These are phyloP conservation scores for Diaprepes abbreviatus DNA, from an alignment of 2,888 invertebrate genomes.

Conservation along the genomic window DNA sequence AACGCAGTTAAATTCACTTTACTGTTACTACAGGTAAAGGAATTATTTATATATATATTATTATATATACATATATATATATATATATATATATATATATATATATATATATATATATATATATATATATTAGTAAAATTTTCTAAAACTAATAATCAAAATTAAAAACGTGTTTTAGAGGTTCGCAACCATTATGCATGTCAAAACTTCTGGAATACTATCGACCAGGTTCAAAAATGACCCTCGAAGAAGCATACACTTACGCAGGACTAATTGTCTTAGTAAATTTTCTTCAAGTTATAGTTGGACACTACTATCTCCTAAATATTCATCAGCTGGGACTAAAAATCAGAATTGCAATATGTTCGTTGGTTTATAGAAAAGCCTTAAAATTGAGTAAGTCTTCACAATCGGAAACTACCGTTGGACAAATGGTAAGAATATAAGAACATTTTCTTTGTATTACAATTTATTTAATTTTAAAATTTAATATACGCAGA, in stretches of 20 bases:
- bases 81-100: too few species aligned
- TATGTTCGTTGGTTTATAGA: conserved; percentile 44
- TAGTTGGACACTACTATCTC: conserved; percentile 39
- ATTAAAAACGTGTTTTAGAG: conserved; percentile 33
- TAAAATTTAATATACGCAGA: too few species aligned
- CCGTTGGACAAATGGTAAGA: conserved; percentile 44
- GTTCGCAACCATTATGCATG: conserved; percentile 35
- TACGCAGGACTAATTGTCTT: conserved; percentile 43
- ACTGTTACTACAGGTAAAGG: too few species aligned
- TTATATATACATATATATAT: too few species aligned
- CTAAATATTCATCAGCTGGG: conserved; percentile 42
- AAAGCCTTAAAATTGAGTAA: conserved; percentile 46
- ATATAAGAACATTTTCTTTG: too few species aligned
- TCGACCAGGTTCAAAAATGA: conserved; percentile 55
- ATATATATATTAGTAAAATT: too few species aligned
- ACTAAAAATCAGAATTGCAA: conserved; percentile 45
- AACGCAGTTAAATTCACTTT: too few species aligned
- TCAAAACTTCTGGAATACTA: conserved; percentile 61
- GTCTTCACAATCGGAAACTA: conserved; percentile 30
- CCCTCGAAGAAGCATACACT: conserved; percentile 28
- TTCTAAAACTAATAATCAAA: too few species aligned
- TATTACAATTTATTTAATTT: too few species aligned
- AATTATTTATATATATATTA: too few species aligned
- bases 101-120: too few species aligned
- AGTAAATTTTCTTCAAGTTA: conserved; percentile 25